These are phyloP conservation scores for Crotophaga sulcirostris DNA, from an alignment of 2,113 vertebrate species.

Conservation along the genomic window DNA sequence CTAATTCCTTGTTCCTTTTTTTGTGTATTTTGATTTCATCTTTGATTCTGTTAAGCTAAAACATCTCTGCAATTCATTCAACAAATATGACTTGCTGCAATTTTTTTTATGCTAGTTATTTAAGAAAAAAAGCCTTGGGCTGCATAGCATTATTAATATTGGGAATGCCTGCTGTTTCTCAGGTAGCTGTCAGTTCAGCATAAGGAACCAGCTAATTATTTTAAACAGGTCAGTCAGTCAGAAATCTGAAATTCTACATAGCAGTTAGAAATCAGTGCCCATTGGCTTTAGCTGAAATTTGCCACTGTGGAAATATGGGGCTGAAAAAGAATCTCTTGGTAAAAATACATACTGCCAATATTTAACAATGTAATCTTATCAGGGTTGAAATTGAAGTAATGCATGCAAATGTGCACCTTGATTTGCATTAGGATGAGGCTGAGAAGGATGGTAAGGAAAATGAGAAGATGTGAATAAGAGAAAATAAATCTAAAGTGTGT, in stretches of 20 bases:
- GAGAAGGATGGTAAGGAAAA: neutral
- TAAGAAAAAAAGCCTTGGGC: slow-evolving; percentile 45
- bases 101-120: slow-evolving; percentile 34
- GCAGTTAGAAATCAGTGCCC: neutral
- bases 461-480: neutral
- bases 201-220: slow-evolving; percentile 61
- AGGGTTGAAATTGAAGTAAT: neutral
- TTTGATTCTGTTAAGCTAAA: slow-evolving; percentile 23
- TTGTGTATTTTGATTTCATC: slow-evolving; percentile 17
- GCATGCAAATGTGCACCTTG: neutral
- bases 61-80: slow-evolving; percentile 30
- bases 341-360: neutral
- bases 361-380: slow-evolving; percentile 1
- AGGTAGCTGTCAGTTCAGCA: slow-evolving; percentile 56
- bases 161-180: slow-evolving; percentile 53
- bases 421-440: neutral
- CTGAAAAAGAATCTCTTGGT: neutral
- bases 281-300: neutral
- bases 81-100: slow-evolving; percentile 24
- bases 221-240: slow-evolving; percentile 40
- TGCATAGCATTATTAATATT: slow-evolving; percentile 21
- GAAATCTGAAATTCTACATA: slow-evolving; percentile 1
- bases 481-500: neutral
- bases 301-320: neutral
- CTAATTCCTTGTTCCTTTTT: neutral